Base-by-base conservation (phyloP, 2,797 vertebrate genomes). In the Basileuterus tristriatus region DNA sequence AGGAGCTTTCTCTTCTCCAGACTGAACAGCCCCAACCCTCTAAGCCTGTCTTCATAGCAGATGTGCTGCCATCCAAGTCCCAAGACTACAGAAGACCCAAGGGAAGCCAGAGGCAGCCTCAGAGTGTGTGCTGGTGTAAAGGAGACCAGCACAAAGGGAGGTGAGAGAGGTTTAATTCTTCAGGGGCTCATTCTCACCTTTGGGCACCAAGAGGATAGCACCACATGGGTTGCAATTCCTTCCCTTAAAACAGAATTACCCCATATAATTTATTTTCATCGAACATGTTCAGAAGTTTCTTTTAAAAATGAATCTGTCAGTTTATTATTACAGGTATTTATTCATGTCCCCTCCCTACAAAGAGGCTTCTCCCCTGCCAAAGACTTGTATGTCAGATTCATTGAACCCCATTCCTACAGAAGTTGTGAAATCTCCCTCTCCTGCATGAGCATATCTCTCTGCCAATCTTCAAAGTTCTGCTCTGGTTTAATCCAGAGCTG, bases 211-310 rank as follows among this genome's bases (percentile, higher is more conserved):
- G 22, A n/a, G 7, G 12, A 10, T 8, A 60, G 27, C 30, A 46
- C 13, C 68, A 50, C 16, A 24, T 3, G 17, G 34, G 15, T 18
- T 7, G 1, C 0, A 0, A 72, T 46, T 53, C 22, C 34, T 79
- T 76, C 67, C 56, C 77, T 90, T 77, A n/a, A 68, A 84, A 58
- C 34, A 41, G 46, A 84, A 80, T 0, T 0, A 71, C 5, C 6
- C 26, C 62, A 41, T 4, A 5, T 11, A 7, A 59, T 52, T 72
- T 36, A 4, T 69, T 79, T 58, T 36, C 59, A 74, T 63, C 15
- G 29, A 53, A 49, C 4, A 3, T 30, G 5, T 29, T 85, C 44
- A 46, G 30, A 94, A 79, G 14, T 59, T 69, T 24, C n/a, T 81
- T 79, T n/a, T 46, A 76, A 56, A 49, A 69, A 79, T 17, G 0